These are phyloP conservation scores for Muscicapa adusta DNA, from an alignment of 2,113 vertebrate species.

Conservation along the genomic window DNA sequence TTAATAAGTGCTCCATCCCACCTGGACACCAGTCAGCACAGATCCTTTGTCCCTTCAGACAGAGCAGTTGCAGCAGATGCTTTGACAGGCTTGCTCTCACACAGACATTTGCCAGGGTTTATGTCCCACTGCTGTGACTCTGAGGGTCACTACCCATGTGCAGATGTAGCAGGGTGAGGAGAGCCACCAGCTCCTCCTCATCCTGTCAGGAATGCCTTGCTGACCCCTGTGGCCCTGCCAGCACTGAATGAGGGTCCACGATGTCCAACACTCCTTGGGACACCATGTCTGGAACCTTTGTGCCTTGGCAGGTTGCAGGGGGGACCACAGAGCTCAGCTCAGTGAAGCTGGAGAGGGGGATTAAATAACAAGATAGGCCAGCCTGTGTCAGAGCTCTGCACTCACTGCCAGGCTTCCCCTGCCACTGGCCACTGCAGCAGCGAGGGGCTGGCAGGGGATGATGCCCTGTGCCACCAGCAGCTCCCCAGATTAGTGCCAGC, in stretches of 20 bases:
- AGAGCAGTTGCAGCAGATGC: background rate
- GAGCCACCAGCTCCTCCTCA: accelerated
- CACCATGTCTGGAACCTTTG: background rate
- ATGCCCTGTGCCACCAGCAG: background rate
- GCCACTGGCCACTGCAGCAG: accelerated
- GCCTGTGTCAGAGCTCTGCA: background rate
- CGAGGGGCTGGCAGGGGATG: background rate
- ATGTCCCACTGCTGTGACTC: background rate
- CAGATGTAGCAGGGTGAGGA: background rate
- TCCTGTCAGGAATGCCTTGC: background rate
- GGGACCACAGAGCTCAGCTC: background rate
- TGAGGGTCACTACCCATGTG: accelerated
- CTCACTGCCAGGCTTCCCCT: background rate
- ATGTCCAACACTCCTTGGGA: accelerated
- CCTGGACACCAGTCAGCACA: background rate
- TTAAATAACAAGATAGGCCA: background rate
- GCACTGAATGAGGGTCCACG: background rate
- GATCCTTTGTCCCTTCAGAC: background rate
- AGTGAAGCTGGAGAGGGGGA: background rate
- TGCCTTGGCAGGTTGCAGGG: background rate
- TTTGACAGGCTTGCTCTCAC: background rate
- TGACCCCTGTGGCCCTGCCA: background rate
- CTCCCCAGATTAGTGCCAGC: background rate
- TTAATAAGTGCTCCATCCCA: background rate
- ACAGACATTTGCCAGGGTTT: background rate